These are phyloP conservation scores for Ophiothrix spiculata DNA, from an alignment of 35 echinoderm and acorn worm species.

Conservation along the genomic window DNA sequence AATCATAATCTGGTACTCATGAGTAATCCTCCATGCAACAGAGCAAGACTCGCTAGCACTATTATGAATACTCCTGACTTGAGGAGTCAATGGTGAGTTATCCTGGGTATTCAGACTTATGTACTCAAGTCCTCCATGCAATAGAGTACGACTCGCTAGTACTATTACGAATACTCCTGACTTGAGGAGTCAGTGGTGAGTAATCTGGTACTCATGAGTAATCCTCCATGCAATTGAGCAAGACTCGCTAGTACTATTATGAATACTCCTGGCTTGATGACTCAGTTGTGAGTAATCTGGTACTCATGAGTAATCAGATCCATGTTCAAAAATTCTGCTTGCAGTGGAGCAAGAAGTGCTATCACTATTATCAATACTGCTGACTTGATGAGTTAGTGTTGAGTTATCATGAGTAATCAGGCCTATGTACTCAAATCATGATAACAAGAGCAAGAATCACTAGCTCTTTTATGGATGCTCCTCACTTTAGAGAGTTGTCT, in stretches of 20 bases:
- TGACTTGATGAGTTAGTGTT: too few relatives aligned
- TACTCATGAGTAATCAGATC: too few relatives aligned
- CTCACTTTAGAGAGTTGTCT: too few relatives aligned
- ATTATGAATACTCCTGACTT: neutral
- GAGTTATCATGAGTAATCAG: too few relatives aligned
- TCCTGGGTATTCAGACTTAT: conserved; percentile 71
- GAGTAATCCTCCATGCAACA: too few relatives aligned
- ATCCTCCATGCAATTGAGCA: conserved; percentile 72
- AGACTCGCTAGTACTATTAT: conserved; percentile 77
- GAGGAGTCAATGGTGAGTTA: neutral
- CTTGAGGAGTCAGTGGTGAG: conserved; percentile 77
- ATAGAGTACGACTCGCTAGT: conserved; percentile 77
- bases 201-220: conserved; percentile 8
- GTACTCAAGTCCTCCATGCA: conserved; percentile 84
- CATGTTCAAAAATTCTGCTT: too few relatives aligned
- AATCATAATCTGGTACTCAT: too few relatives aligned
- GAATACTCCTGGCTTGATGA: conserved; percentile 81
- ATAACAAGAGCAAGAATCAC: too few relatives aligned
- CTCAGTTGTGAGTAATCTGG: conserved; percentile 65
- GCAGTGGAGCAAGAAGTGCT: too few relatives aligned
- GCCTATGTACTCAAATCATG: too few relatives aligned
- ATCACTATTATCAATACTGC: too few relatives aligned
- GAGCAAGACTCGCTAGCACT: neutral
- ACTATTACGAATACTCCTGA: conserved; percentile 89
- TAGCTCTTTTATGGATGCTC: too few relatives aligned